Evolutionary conservation across 2,888 invertebrate species (phyloP).

Genomic region (Boloria selene): DNA sequence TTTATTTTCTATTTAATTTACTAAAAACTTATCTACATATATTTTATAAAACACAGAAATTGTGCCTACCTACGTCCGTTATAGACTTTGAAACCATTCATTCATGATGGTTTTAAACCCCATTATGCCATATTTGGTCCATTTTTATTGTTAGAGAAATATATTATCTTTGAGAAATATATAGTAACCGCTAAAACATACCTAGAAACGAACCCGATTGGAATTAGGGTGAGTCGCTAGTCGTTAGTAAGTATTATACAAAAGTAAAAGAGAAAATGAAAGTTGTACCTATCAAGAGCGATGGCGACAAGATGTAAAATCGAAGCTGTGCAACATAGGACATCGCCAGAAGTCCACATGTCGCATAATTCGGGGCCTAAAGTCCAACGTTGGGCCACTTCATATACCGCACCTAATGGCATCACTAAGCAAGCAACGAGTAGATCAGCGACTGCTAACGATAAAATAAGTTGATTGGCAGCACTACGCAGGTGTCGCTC

Average conservation of each 20-base stretch:
- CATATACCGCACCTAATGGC: slow-evolving; percentile 89
- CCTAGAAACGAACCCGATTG: no score
- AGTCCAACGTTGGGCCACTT: slow-evolving; percentile 91
- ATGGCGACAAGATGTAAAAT: slow-evolving; percentile 92
- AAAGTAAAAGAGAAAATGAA: no score
- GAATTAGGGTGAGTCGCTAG: no score
- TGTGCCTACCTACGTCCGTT: no score
- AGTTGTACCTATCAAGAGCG: slow-evolving; percentile 87
- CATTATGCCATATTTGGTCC: no score
- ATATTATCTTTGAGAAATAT: no score
- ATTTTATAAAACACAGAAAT: no score
- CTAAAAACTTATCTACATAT: neutral
- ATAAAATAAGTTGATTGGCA: slow-evolving; percentile 94
- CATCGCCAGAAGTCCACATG: slow-evolving; percentile 96
- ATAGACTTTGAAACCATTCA: no score
- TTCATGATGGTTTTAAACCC: no score
- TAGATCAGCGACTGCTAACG: slow-evolving; percentile 95
- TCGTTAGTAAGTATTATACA: no score
- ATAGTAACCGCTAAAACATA: no score
- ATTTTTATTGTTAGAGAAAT: no score
- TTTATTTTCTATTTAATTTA: neutral
- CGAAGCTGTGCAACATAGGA: slow-evolving; percentile 93
- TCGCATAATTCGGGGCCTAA: slow-evolving; percentile 94
- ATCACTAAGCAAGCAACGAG: slow-evolving; percentile 92
- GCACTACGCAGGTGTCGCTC: slow-evolving; percentile 94